These are phyloP conservation scores for Hirtodrosophila alboralis DNA, from an alignment of 2,888 invertebrate species.

Conservation along the genomic window DNA sequence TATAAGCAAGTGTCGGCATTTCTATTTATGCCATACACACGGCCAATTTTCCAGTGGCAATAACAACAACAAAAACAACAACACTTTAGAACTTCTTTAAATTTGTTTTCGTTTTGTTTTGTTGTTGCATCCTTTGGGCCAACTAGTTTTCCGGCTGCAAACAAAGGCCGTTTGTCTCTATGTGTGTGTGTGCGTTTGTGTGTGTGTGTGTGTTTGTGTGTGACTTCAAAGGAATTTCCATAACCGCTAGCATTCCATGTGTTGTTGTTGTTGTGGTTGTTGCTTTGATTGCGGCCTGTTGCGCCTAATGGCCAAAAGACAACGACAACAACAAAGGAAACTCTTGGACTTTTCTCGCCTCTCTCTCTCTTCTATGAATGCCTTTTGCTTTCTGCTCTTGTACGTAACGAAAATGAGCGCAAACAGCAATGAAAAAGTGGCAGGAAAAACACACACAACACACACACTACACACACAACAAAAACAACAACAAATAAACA, in stretches of 20 bases:
- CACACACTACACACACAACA: slow-evolving; percentile 22
- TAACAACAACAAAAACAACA: slow-evolving; percentile 47
- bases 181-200: slow-evolving; percentile 19
- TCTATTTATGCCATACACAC: slow-evolving; percentile 50
- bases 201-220: slow-evolving; percentile 27
- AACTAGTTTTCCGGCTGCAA: slow-evolving; percentile 53
- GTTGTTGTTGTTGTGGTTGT: slow-evolving; percentile 25
- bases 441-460: slow-evolving; percentile 62
- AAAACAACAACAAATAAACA: slow-evolving; percentile 26
- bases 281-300: slow-evolving; percentile 33
- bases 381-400: slow-evolving; percentile 73
- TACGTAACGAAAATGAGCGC: slow-evolving; percentile 74
- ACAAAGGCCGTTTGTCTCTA: slow-evolving; percentile 32
- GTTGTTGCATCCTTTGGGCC: slow-evolving; percentile 38
- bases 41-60: slow-evolving; percentile 70
- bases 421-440: slow-evolving; percentile 61
- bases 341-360: slow-evolving; percentile 35
- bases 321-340: slow-evolving; percentile 46
- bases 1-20: slow-evolving; percentile 50
- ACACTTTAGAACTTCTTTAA: slow-evolving; percentile 37
- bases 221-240: slow-evolving; percentile 73
- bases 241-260: slow-evolving; percentile 75
- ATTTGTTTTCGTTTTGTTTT: slow-evolving; percentile 46
- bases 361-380: slow-evolving; percentile 46
- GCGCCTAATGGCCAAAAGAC: slow-evolving; percentile 62